These are phyloP conservation scores for Pseudococcus jackbeardsleyi DNA, from an alignment of 2,888 invertebrate species.

Conservation along the genomic window DNA sequence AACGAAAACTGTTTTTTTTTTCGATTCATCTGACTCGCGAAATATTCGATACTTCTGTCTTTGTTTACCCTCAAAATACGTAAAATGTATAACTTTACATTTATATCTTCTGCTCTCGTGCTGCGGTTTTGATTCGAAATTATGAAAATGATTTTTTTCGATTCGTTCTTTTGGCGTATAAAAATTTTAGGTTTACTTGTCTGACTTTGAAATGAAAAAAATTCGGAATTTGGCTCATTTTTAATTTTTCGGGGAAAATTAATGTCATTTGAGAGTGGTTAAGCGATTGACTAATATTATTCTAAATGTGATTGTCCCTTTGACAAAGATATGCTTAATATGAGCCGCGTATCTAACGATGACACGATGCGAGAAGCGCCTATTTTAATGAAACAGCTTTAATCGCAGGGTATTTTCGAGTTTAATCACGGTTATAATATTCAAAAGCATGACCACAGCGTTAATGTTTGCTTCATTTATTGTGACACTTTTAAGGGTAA, in stretches of 20 bases:
- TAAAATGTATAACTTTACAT: no score
- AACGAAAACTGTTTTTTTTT: no score
- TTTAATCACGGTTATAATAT: slow-evolving; percentile 2
- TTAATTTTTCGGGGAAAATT: background rate
- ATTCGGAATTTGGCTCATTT: no score
- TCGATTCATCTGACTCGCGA: no score
- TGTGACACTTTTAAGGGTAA: background rate
- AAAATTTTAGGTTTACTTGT: background rate
- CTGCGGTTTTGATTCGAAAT: no score
- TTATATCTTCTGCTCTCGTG: no score
- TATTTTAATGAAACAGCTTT: background rate
- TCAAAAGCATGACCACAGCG: background rate
- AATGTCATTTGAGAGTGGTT: background rate
- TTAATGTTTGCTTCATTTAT: background rate
- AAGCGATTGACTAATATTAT: background rate
- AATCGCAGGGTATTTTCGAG: background rate
- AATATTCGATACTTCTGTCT: no score
- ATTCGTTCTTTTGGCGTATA: background rate
- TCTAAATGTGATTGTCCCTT: background rate
- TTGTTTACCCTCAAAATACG: no score
- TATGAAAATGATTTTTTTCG: background rate
- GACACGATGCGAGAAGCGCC: background rate
- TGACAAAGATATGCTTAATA: background rate
- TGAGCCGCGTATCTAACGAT: slow-evolving; percentile 9
- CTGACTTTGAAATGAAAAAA: no score